phyloP scores from a whole-genome alignment of 1,140 invertebrate species.

The Zaprionus vittiger region DNA sequence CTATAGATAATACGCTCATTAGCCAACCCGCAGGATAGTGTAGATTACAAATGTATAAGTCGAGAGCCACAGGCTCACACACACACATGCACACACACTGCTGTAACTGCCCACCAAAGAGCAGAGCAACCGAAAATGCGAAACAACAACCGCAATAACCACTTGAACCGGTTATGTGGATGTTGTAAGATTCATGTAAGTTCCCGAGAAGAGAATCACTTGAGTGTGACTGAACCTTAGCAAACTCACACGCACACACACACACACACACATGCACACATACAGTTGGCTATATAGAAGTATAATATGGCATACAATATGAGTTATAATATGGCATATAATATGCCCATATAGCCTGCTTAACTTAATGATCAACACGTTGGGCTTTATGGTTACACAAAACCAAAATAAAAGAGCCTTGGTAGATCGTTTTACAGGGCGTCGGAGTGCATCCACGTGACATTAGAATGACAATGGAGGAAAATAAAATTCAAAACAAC shows the following conservation, averaged over 20 bases:
- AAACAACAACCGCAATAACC: constrained; percentile 55
- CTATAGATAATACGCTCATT: constrained; percentile 28
- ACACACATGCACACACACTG: constrained; percentile 25
- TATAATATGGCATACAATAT: constrained; percentile 17
- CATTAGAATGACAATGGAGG: constrained; percentile 75
- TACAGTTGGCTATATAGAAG: not conserved
- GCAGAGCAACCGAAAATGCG: constrained; percentile 69
- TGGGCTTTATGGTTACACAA: constrained; percentile 22
- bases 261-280: constrained; percentile 4
- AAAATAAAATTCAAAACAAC: constrained; percentile 63
- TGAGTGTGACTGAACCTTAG: constrained; percentile 77
- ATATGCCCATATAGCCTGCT: constrained; percentile 17
- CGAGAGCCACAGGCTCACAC: constrained; percentile 23
- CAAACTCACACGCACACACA: constrained; percentile 20
- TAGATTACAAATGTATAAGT: constrained; percentile 44
- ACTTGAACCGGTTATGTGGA: constrained; percentile 68
- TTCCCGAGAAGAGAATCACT: constrained; percentile 69
- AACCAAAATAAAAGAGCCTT: constrained; percentile 18
- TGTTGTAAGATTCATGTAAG: constrained; percentile 76
- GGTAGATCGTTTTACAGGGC: constrained; percentile 31
- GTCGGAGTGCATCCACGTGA: constrained; percentile 18
- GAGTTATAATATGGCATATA: constrained; percentile 22
- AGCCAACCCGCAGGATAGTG: constrained; percentile 63
- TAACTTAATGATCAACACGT: constrained; percentile 48
- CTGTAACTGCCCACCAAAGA: constrained; percentile 49